A percentile compares a stretch with the other conserved stretches of the same genome.
Evolutionary conservation across 1,140 invertebrate genomes (phyloP).

Genomic region (Pectinophora gossypiella): DNA sequence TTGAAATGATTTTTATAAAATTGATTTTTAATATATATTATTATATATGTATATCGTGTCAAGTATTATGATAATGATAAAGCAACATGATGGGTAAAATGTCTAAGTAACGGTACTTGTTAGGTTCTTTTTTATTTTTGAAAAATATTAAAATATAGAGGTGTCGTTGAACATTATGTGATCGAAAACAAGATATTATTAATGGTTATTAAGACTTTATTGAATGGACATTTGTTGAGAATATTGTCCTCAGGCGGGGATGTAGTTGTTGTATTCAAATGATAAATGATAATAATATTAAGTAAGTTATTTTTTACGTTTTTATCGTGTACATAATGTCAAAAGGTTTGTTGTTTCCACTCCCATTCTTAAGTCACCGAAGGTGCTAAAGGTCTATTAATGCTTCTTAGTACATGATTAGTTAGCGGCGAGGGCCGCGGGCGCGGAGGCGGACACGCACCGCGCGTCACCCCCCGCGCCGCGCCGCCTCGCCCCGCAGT

Average conservation of each 20-base stretch:
- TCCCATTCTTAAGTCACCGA: conserved; percentile 63
- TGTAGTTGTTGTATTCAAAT: conserved; percentile 75
- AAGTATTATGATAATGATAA: conserved; percentile 29
- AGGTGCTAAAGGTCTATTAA: conserved; percentile 73
- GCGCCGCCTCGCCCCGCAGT: neutral
- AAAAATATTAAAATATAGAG: conserved; percentile 54
- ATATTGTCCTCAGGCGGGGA: conserved; percentile 64
- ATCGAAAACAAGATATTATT: conserved; percentile 56
- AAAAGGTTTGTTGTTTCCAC: conserved; percentile 69
- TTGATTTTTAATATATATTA: conserved; percentile 65
- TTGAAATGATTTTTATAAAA: conserved; percentile 70
- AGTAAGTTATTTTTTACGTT: conserved; percentile 76
- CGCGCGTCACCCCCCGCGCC: neutral
- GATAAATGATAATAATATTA: conserved; percentile 74
- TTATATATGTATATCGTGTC: conserved; percentile 55
- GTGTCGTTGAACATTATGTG: conserved; percentile 70
- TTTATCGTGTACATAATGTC: conserved; percentile 71
- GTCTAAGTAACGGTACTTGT: conserved; percentile 51
- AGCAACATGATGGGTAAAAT: conserved; percentile 24
- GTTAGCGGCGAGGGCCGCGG: conserved; percentile 12
- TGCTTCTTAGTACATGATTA: conserved; percentile 51
- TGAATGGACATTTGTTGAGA: conserved; percentile 71
- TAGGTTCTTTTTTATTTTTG: conserved; percentile 50
- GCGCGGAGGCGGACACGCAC: neutral
- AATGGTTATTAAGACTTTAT: conserved; percentile 73